These are phyloP conservation scores for Chymomyza amoena DNA, from an alignment of 2,888 invertebrate genomes.

Conservation along the genomic window DNA sequence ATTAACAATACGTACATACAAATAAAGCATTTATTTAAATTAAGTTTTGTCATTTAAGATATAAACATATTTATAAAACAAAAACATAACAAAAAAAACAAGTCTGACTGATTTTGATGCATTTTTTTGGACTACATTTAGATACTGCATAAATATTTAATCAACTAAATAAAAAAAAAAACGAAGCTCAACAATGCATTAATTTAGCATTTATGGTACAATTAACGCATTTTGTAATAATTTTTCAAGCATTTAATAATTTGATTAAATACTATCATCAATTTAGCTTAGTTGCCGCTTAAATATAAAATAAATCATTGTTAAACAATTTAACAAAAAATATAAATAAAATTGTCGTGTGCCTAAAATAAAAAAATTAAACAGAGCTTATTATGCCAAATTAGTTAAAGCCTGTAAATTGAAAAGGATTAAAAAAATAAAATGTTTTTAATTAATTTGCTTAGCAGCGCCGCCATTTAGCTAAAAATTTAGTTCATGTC, in stretches of 20 bases:
- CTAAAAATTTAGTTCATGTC: slow-evolving; percentile 27
- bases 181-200: not conserved
- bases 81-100: slow-evolving; percentile 27
- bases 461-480: slow-evolving; percentile 56
- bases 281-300: slow-evolving; percentile 8
- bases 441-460: slow-evolving; percentile 38
- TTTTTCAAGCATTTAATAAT: not conserved
- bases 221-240: not conserved
- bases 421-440: slow-evolving; percentile 16
- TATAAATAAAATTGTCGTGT: slow-evolving; percentile 37
- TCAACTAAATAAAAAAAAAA: not conserved
- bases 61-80: slow-evolving; percentile 9
- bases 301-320: not conserved
- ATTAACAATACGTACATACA: not conserved
- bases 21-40: slow-evolving; percentile 38
- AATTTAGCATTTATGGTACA: not conserved
- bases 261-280: not conserved
- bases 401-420: slow-evolving; percentile 42
- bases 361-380: slow-evolving; percentile 44
- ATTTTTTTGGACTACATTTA: slow-evolving; percentile 50
- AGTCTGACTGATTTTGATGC: slow-evolving; percentile 68
- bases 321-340: slow-evolving; percentile 3
- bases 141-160: slow-evolving; percentile 7
- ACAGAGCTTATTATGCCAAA: slow-evolving; percentile 63
- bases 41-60: slow-evolving; percentile 27